Base-by-base conservation (phyloP, 2,797 vertebrate species). In the Premnoplex brunnescens region DNA sequence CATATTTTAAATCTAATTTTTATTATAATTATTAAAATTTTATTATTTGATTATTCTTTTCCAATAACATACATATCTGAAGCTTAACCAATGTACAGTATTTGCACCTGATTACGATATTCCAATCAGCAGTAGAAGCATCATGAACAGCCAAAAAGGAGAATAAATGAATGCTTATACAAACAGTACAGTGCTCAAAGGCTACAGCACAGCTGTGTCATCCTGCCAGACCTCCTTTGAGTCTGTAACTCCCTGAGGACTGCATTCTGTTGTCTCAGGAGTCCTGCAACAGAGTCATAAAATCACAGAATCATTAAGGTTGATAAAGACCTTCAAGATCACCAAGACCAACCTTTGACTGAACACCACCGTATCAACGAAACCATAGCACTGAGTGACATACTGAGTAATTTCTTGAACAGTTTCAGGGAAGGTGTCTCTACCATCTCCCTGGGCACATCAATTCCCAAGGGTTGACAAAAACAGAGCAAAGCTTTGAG, bases 271-370 rank as follows among this genome's bases (percentile, higher is more conserved):
- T 28, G 21, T 15, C 36, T 55, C 55, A 21, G n/a, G 17, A 79
- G 37, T 9, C 63, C 32, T 54, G 26, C 46, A 27, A 51, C 2
- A 22, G 36, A 85, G 17, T 28, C 48, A 55, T 0, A 23, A 52
- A 77, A 58, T 9, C n/a, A 46, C 18, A 46, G 58, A 64, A 44
- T 34, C 44, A 39, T 58, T 16, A 22, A 26, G 28, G 6, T 4
- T 56, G 30, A 10, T 24, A 71, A 58, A 64, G 24, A 44, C 8
- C 12, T 58, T 16, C 28, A 51, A 63, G 58, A 18, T 13, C 37
- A 63, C 36, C 0, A 0, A 76, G 43, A 22, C 36, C 28, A 37
- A 2, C 6, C 21, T 69, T 69, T 12, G 19, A 5, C 0, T 43
- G 43, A 56, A 12, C 26, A n/a, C 17, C 28, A 26, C 19, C 1